Conservation (phyloP, 2,113 vertebrate species). For the Misgurnus mizolepis region DNA sequence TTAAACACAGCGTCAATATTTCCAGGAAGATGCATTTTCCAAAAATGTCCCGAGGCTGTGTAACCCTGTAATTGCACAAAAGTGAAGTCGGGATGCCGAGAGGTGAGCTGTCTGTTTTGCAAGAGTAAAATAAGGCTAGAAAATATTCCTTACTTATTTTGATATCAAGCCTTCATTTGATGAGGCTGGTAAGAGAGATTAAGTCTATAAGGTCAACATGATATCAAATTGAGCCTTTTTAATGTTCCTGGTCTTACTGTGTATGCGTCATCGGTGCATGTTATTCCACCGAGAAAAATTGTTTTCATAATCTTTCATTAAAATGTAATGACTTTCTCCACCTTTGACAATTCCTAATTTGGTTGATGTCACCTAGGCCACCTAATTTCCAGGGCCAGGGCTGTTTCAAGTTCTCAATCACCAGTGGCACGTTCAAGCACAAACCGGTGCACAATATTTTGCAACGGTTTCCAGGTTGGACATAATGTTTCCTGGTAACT, state of each 20-base stretch:
- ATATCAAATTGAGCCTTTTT: background rate
- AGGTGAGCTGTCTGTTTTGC: conserved; percentile 9
- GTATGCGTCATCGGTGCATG: background rate
- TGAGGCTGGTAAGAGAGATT: background rate
- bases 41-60: conserved; percentile 39
- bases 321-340: background rate
- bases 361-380: background rate
- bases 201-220: background rate
- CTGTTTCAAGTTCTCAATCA: background rate
- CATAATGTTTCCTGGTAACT: too few species aligned
- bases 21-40: conserved; percentile 40
- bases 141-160: background rate
- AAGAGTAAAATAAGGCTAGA: background rate
- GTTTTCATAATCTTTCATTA: background rate
- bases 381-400: too few species aligned
- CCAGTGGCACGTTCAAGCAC: too few species aligned
- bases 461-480: too few species aligned
- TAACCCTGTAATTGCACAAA: conserved; percentile 28
- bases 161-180: background rate
- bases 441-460: too few species aligned
- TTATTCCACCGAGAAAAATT: background rate
- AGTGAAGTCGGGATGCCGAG: conserved; percentile 24
- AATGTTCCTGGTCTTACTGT: background rate
- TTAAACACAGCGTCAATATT: conserved; percentile 50
- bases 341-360: background rate